Percentiles rank a stretch among this genome's conserved stretches.
Evolutionary conservation across 2,888 invertebrate species (phyloP).

Genomic region (Rambutsinella grinnellia): DNA sequence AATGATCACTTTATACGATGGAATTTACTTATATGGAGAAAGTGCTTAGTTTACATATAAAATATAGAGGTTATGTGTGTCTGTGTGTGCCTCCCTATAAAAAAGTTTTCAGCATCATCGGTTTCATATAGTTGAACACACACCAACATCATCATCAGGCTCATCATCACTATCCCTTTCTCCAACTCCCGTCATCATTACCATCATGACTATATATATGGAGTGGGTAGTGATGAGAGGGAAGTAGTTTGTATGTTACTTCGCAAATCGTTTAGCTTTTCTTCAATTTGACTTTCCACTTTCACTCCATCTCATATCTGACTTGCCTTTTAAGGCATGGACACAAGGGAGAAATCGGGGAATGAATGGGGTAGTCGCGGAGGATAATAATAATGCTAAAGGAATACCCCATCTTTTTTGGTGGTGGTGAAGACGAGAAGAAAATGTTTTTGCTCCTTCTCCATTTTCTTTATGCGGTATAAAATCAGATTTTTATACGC

Average conservation of each 20-base stretch:
- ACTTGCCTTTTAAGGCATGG: not conserved
- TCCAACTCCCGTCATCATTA: not conserved
- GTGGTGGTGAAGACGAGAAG: not conserved
- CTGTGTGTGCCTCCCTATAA: not conserved
- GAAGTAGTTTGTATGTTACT: not conserved
- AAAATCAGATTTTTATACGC: slow-evolving; percentile 56
- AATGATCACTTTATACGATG: slow-evolving; percentile 1
- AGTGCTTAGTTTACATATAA: not conserved
- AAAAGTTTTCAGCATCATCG: slow-evolving; percentile 1
- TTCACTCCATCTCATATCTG: slow-evolving; percentile 1
- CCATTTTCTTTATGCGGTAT: slow-evolving; percentile 55
- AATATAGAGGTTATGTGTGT: too few species aligned
- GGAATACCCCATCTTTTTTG: not conserved
- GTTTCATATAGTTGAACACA: too few species aligned
- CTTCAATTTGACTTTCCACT: slow-evolving; percentile 50
- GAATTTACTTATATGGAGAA: not conserved
- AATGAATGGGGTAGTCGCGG: not conserved
- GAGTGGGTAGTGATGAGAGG: not conserved
- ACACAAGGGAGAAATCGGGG: slow-evolving; percentile 9
- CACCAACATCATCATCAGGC: slow-evolving; percentile 11
- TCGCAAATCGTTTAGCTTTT: slow-evolving; percentile 47
- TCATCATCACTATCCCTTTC: slow-evolving; percentile 22
- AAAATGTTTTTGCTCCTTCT: slow-evolving; percentile 38
- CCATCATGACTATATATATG: slow-evolving; percentile 18
- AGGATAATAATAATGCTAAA: not conserved